Evolutionary conservation across 2,888 invertebrate species (phyloP).

Genomic region (Diadegma fenestrale): DNA sequence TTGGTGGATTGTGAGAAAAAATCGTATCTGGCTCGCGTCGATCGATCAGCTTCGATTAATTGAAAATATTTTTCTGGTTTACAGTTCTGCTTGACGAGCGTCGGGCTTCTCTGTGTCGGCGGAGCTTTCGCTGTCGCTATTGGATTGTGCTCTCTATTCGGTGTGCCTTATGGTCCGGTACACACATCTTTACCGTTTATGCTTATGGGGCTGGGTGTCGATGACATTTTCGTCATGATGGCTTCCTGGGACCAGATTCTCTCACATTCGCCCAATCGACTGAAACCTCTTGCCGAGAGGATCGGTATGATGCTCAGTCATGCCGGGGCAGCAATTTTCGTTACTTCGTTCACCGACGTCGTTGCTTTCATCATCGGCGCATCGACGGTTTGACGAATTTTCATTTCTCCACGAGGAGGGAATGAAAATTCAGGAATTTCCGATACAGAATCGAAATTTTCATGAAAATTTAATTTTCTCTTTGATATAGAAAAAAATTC

Average conservation of each 20-base stretch:
- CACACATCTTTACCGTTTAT: constrained; percentile 93
- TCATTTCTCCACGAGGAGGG: background rate
- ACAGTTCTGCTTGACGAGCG: constrained; percentile 88
- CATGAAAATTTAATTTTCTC: too few relatives aligned
- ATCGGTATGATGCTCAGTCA: constrained; percentile 91
- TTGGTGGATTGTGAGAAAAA: too few relatives aligned
- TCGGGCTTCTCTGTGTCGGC: constrained; percentile 90
- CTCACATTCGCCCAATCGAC: constrained; percentile 85
- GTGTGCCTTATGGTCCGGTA: constrained; percentile 92
- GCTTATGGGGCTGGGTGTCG: constrained; percentile 92
- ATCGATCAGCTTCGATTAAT: too few relatives aligned
- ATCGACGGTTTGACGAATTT: constrained; percentile 87
- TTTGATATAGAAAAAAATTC: too few relatives aligned
- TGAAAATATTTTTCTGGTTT: constrained; percentile 23
- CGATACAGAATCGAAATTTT: too few relatives aligned
- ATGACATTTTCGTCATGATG: constrained; percentile 95
- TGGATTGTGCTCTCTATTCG: constrained; percentile 90
- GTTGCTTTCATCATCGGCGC: constrained; percentile 92
- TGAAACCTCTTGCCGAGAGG: constrained; percentile 87
- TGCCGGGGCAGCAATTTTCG: constrained; percentile 93
- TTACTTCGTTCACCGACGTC: constrained; percentile 93
- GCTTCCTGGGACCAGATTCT: constrained; percentile 90
- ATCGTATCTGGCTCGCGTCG: too few relatives aligned
- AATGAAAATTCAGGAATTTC: too few relatives aligned
- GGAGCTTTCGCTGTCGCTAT: constrained; percentile 91